A percentile compares a stretch with the other conserved stretches of the same genome.
Evolutionary conservation across 1,140 invertebrate genomes (phyloP).

Genomic region (Physella acuta): DNA sequence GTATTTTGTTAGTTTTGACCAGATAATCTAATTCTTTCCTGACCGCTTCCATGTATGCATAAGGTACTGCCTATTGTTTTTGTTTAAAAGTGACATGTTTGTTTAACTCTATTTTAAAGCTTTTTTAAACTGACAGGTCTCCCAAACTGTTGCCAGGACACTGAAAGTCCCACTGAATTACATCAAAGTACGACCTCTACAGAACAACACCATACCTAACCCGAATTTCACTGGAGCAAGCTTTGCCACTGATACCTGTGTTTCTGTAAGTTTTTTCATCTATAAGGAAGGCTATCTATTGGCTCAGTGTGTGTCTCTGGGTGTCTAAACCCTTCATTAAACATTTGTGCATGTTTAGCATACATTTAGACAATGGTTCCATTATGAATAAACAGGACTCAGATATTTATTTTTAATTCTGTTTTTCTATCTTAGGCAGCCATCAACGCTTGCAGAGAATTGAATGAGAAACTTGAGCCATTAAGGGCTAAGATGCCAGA

Average conservation of each 20-base stretch:
- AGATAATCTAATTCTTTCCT: too few relatives aligned
- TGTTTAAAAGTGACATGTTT: not conserved
- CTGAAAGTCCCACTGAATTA: constrained; percentile 72
- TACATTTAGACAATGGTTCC: too few relatives aligned
- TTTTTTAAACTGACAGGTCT: too few relatives aligned
- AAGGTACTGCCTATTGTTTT: not conserved
- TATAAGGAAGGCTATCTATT: too few relatives aligned
- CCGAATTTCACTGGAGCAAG: constrained; percentile 69
- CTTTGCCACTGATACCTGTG: constrained; percentile 68
- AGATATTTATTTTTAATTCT: not conserved
- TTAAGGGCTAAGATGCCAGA: constrained; percentile 7
- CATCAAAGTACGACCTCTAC: constrained; percentile 70
- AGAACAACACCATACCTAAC: constrained; percentile 63
- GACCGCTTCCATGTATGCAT: not conserved
- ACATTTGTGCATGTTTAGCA: too few relatives aligned
- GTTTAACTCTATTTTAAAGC: not conserved
- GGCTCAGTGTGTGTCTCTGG: not conserved
- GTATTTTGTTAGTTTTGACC: too few relatives aligned
- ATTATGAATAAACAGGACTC: too few relatives aligned
- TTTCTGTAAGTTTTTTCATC: too few relatives aligned
- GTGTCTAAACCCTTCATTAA: not conserved
- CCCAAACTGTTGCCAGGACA: constrained; percentile 75
- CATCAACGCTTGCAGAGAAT: constrained; percentile 7
- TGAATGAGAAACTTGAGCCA: not conserved
- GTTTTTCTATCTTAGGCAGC: constrained; percentile 11